Base-by-base conservation (phyloP, 2,888 invertebrate genomes). In the Bembecia ichneumoniformis region DNA sequence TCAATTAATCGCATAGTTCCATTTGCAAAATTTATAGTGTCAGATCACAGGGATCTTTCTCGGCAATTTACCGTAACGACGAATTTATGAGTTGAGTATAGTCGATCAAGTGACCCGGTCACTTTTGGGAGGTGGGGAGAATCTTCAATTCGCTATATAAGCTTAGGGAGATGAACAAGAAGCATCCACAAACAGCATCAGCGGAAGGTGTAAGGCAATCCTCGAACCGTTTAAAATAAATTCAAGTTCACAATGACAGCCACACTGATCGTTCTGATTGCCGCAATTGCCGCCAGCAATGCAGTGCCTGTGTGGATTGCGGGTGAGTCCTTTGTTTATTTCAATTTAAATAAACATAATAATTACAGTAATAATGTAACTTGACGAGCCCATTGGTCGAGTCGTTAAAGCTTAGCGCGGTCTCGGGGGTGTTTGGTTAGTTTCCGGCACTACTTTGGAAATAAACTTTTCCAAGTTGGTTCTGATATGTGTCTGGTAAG, bases 91-190 rank as follows among this genome's bases (percentile, higher is more conserved):
- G 73, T 79, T 77, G 73, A 28, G 62, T 64, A 56, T 68, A 66
- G 64, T 64, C 63, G 60, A 66, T 66, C 28, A 28, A 59, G 63
- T 76, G 74, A 77, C 77, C 76, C 65, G 75, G 68, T 74, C 64
- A 61, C 55, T 44, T 44, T 44, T 11, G 47, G 54, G 63, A 28
- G 68, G 81, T 76, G 81, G 84, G 80, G 79, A 74, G 55, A 64
- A 68, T 66, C 62, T 65, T 66, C 58, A 67, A 66, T 65, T 62
- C 66, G 63, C 75, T 84, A 86, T 86, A 84, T 75, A 84, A 76
- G 67, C 70, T 59, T 68, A 64, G 70, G 71, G 80, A 75, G 72
- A 76, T 77, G 77, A 68, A 75, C 69, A 74, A 74, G 63, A 65
- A 64, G 60, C 68, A 80, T 74, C 74, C 77, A 78, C 72, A 69